A percentile compares a stretch with the other conserved stretches of the same genome.
Conservation (phyloP, 2,888 invertebrate genomes). For the Celastrina argiolus region DNA sequence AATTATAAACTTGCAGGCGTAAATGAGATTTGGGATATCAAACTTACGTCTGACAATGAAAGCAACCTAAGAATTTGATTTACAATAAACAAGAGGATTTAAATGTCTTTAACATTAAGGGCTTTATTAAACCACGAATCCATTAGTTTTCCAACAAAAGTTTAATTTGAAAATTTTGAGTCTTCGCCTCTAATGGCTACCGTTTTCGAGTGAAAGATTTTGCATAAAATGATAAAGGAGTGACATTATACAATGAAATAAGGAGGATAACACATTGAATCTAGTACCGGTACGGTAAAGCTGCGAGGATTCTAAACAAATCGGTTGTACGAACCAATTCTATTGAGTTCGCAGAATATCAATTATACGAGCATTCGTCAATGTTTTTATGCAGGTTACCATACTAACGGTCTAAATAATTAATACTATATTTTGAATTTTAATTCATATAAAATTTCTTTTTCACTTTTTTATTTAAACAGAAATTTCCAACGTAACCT, state of each 20-base stretch:
- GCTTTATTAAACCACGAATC: not conserved
- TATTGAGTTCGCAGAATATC: not conserved
- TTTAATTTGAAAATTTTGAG: slow-evolving; percentile 1
- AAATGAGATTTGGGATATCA: no score
- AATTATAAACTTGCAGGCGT: no score
- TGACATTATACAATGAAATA: slow-evolving; percentile 15
- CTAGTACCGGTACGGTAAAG: not conserved
- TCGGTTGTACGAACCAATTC: not conserved
- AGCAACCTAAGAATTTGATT: not conserved
- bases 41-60: not conserved
- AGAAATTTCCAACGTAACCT: no score
- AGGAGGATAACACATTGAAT: not conserved
- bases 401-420: no score
- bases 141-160: slow-evolving; percentile 11
- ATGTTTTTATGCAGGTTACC: no score
- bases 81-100: not conserved
- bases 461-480: no score
- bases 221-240: slow-evolving; percentile 6
- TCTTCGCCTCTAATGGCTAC: slow-evolving; percentile 4
- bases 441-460: no score
- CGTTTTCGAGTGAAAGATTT: slow-evolving; percentile 16
- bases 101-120: slow-evolving; percentile 1
- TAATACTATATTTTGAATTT: no score
- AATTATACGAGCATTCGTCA: not conserved
- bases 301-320: not conserved